Evolutionary conservation across 1,140 invertebrate species (phyloP).

Genomic region (Tyrophagus putrescentiae): DNA sequence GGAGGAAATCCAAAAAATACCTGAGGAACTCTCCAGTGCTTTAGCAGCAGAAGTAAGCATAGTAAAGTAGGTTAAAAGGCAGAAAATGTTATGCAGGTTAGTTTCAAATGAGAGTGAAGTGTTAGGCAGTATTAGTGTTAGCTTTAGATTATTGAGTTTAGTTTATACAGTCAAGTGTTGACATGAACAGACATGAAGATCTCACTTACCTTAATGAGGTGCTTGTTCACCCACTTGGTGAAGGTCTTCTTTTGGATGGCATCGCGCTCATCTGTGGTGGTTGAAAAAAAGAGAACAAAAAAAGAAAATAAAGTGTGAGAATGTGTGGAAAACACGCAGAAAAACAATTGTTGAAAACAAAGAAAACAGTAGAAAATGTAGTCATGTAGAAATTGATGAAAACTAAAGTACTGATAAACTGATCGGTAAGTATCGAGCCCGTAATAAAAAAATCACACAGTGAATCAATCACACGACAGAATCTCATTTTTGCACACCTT

Average conservation of each 20-base stretch:
- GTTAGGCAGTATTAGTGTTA: too few relatives aligned
- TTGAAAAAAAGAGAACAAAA: slow-evolving; percentile 1
- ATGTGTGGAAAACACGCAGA: slow-evolving; percentile 3
- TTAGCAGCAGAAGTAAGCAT: neutral
- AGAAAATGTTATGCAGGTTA: too few relatives aligned
- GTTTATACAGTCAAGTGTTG: too few relatives aligned
- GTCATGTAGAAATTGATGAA: too few relatives aligned
- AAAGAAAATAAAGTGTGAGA: neutral
- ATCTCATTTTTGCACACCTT: slow-evolving; percentile 11
- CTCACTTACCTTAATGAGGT: slow-evolving; percentile 85
- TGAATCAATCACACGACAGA: too few relatives aligned
- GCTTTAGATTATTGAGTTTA: too few relatives aligned
- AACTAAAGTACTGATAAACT: too few relatives aligned
- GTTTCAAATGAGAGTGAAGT: too few relatives aligned
- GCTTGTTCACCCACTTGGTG: slow-evolving; percentile 99
- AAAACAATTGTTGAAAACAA: neutral
- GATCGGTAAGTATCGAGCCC: too few relatives aligned
- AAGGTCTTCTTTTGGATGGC: slow-evolving; percentile 99
- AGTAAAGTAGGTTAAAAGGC: slow-evolving; percentile 5
- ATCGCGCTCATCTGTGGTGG: slow-evolving; percentile 80
- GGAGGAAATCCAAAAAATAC: too few relatives aligned
- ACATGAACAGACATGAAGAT: too few relatives aligned
- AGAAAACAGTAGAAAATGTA: neutral
- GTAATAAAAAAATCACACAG: too few relatives aligned
- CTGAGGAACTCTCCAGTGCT: slow-evolving; percentile 11